Percentiles rank a stretch among this genome's conserved stretches.
These are phyloP conservation scores for Cosmopolites sordidus DNA, from an alignment of 2,888 invertebrate genomes.

Conservation along the genomic window DNA sequence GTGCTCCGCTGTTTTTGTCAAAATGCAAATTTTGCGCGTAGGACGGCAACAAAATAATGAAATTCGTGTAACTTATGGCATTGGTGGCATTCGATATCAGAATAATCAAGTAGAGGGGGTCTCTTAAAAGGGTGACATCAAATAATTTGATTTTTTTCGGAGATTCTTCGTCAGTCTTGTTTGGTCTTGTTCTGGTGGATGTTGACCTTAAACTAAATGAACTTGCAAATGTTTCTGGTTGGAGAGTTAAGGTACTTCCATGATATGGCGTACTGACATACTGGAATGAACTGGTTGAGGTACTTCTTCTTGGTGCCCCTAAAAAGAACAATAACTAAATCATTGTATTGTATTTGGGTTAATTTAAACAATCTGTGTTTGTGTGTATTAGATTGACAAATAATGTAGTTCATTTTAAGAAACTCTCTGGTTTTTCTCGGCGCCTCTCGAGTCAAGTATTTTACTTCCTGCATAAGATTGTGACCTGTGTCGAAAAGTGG, in stretches of 20 bases:
- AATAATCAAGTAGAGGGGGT: constrained; percentile 77
- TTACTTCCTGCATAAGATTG: too few relatives aligned
- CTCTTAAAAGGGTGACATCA: constrained; percentile 67
- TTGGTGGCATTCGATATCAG: constrained; percentile 77
- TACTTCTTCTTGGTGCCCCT: constrained; percentile 60
- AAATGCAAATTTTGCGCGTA: constrained; percentile 70
- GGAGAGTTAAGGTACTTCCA: constrained; percentile 75
- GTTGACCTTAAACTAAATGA: constrained; percentile 68
- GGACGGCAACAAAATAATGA: constrained; percentile 74
- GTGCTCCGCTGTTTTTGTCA: constrained; percentile 66
- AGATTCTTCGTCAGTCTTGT: constrained; percentile 39
- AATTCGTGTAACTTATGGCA: constrained; percentile 83
- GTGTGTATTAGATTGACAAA: too few relatives aligned
- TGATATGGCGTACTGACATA: constrained; percentile 84
- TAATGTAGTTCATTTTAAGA: too few relatives aligned
- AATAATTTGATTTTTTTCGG: constrained; percentile 62
- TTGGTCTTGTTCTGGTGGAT: constrained; percentile 53
- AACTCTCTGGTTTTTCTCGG: too few relatives aligned
- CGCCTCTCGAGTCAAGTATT: too few relatives aligned
- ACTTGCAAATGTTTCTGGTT: constrained; percentile 72
- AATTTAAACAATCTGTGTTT: too few relatives aligned
- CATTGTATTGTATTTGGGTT: too few relatives aligned
- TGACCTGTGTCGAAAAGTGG: too few relatives aligned
- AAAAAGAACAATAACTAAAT: constrained; percentile 6
- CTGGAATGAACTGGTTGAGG: constrained; percentile 77